Conservation (phyloP, 1,140 invertebrate species). For the Microplitis demolitor region DNA sequence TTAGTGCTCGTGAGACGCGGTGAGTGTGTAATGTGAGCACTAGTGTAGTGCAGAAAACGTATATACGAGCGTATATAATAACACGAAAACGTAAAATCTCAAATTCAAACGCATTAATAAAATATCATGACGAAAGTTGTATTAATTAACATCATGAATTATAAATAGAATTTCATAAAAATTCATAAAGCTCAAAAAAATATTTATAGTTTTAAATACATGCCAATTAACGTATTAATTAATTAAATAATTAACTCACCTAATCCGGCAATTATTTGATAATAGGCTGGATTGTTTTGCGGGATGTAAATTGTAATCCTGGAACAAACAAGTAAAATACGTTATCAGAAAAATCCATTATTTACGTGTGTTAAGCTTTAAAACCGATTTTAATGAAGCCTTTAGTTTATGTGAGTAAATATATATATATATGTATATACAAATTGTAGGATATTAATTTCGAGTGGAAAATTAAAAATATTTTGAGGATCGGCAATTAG, state of each 20-base stretch:
- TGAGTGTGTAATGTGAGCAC: background rate
- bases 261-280: background rate
- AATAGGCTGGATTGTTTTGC: too few species aligned
- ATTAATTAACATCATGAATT: background rate
- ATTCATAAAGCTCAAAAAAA: background rate
- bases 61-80: background rate
- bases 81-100: background rate
- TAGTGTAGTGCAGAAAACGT: slow-evolving; percentile 19
- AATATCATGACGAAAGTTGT: background rate
- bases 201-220: too few species aligned
- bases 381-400: too few species aligned
- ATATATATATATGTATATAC: background rate
- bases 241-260: background rate
- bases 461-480: background rate
- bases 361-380: background rate
- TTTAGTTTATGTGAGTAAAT: too few species aligned
- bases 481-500: slow-evolving; percentile 17
- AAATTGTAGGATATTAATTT: background rate
- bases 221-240: background rate
- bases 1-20: slow-evolving; percentile 22
- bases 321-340: too few species aligned
- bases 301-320: too few species aligned
- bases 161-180: slow-evolving; percentile 4
- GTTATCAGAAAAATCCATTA: background rate
- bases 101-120: background rate